A percentile compares a stretch with the other conserved stretches of the same genome.
Conservation (phyloP, 2,113 vertebrate genomes). For the Microtus ochrogaster region DNA sequence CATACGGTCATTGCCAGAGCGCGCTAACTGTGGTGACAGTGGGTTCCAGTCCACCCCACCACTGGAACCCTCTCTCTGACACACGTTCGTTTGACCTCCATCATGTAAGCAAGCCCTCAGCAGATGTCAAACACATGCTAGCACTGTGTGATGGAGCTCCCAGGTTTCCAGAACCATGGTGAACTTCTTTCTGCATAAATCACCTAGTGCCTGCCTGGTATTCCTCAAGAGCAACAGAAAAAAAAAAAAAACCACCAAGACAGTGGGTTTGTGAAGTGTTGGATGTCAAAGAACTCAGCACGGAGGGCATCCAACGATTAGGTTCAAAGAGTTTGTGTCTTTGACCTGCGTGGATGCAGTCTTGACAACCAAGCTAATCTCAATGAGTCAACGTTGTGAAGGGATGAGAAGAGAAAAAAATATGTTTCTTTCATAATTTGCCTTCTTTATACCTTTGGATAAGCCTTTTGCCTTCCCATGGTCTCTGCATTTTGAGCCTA, state of each 20-base stretch:
- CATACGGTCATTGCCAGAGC: neutral
- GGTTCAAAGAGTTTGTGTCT: neutral
- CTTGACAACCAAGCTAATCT: neutral
- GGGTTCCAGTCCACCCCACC: neutral
- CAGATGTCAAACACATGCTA: neutral
- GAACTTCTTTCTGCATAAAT: neutral
- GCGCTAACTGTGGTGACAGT: neutral
- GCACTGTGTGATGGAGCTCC: neutral
- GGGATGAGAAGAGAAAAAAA: neutral
- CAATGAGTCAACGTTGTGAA: neutral
- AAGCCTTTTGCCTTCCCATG: neutral
- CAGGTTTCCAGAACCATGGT: neutral
- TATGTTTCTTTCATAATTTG: neutral
- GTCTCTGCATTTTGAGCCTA: neutral
- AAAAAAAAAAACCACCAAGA: neutral
- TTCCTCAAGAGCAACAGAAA: neutral
- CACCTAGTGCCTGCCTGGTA: neutral
- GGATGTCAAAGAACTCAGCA: neutral
- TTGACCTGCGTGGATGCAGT: neutral
- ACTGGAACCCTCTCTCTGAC: neutral
- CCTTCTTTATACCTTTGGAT: conserved; percentile 49
- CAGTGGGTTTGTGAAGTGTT: neutral
- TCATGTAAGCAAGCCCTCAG: neutral
- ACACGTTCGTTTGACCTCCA: neutral
- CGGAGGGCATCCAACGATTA: neutral